Evolutionary conservation across 2,888 invertebrate genomes (phyloP).

Genomic region (Argyresthia albistria): DNA sequence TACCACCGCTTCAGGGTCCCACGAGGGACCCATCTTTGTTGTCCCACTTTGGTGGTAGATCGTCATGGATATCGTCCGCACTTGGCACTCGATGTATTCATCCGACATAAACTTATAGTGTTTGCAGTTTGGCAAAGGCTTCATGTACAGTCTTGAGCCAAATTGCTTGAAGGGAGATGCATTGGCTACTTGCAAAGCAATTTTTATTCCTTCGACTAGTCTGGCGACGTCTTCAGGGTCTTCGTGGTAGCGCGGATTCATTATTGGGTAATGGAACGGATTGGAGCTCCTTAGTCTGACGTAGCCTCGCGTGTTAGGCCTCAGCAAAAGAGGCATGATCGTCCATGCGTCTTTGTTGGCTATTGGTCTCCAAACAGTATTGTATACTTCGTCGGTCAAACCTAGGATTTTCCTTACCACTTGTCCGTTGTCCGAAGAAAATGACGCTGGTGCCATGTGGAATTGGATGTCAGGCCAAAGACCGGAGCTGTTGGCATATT

Average conservation of each 20-base stretch:
- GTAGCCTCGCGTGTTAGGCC: conserved; percentile 86
- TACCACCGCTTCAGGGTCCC: conserved; percentile 85
- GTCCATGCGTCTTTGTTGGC: conserved; percentile 87
- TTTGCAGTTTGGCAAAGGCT: conserved; percentile 85
- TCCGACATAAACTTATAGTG: conserved; percentile 82
- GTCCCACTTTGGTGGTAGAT: conserved; percentile 93
- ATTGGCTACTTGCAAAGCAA: conserved; percentile 80
- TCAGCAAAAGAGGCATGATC: conserved; percentile 85
- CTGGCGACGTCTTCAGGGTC: conserved; percentile 84
- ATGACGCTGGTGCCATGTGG: conserved; percentile 93
- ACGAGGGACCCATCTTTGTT: conserved; percentile 88
- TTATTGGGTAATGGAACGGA: conserved; percentile 89
- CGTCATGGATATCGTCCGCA: conserved; percentile 89
- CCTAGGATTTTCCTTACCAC: conserved; percentile 84
- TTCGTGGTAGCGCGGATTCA: conserved; percentile 94
- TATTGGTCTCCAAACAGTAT: conserved; percentile 85
- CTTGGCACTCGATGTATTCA: conserved; percentile 89
- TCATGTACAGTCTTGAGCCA: conserved; percentile 81
- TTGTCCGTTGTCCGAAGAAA: conserved; percentile 84
- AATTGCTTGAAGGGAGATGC: conserved; percentile 86
- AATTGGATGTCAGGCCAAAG: conserved; percentile 93
- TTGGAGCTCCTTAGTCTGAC: conserved; percentile 83
- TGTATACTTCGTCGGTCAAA: conserved; percentile 84
- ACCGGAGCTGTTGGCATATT: conserved; percentile 82
- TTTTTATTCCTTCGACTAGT: conserved; percentile 88